These are phyloP conservation scores for Salminus brasiliensis DNA, from an alignment of 2,113 vertebrate species.

Conservation along the genomic window DNA sequence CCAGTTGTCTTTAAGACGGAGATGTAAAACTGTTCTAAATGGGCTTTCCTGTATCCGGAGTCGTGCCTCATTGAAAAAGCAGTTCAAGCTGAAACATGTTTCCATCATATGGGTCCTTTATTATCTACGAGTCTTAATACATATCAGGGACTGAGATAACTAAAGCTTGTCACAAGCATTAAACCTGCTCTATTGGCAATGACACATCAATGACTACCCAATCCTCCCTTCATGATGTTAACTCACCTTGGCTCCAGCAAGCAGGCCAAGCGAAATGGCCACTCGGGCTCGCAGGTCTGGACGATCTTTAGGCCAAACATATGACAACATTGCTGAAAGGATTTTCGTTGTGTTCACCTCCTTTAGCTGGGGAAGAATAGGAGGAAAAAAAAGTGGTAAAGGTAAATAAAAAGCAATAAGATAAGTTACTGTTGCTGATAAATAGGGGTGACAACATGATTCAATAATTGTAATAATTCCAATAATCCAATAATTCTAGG, in stretches of 20 bases:
- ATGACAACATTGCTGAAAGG: slow-evolving; percentile 89
- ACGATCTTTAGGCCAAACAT: slow-evolving; percentile 94
- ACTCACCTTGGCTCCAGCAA: slow-evolving; percentile 90
- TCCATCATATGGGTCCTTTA: too few relatives aligned
- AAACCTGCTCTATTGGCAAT: neutral
- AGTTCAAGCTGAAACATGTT: too few relatives aligned
- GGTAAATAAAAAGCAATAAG: neutral
- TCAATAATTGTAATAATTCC: too few relatives aligned
- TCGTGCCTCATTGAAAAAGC: too few relatives aligned
- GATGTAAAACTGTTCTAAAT: too few relatives aligned
- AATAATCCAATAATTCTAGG: too few relatives aligned
- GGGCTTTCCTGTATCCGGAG: too few relatives aligned
- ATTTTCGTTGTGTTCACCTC: slow-evolving; percentile 88
- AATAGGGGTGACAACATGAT: too few relatives aligned
- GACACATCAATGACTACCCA: neutral
- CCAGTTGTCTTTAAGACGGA: too few relatives aligned
- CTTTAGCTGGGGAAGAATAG: slow-evolving; percentile 79
- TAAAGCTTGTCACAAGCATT: neutral
- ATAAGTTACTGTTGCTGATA: too few relatives aligned
- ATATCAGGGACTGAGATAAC: too few relatives aligned
- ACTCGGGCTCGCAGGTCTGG: slow-evolving; percentile 93
- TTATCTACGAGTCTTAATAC: too few relatives aligned
- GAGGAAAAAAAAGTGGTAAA: slow-evolving; percentile 50
- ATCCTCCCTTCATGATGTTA: slow-evolving; percentile 42
- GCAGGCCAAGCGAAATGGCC: slow-evolving; percentile 85